Conservation (phyloP, 2,113 vertebrate species). For the Pseudopodoces humilis region DNA sequence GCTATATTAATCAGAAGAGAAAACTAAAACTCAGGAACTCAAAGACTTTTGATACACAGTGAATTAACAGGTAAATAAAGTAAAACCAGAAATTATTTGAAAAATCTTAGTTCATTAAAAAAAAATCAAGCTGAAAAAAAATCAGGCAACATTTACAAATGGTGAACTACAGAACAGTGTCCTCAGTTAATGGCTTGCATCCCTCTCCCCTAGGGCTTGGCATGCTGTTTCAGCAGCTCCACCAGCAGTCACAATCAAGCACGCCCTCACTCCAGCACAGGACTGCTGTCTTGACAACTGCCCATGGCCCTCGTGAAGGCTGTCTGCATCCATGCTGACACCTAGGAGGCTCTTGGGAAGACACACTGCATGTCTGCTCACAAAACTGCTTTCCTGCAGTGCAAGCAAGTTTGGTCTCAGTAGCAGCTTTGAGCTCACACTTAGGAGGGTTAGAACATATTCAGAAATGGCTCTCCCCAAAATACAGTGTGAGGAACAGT, state of each 20-base stretch:
- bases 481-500: background rate
- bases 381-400: background rate
- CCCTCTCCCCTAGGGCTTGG: background rate
- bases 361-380: background rate
- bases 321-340: background rate
- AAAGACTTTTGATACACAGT: background rate
- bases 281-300: background rate
- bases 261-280: background rate
- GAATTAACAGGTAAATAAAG: background rate
- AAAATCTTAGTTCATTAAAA: background rate
- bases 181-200: background rate
- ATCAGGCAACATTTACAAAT: background rate
- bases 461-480: background rate
- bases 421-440: background rate
- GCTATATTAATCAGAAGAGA: background rate
- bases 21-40: background rate
- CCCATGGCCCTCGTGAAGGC: rapidly evolving
- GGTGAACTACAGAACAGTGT: background rate
- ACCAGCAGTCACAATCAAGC: background rate
- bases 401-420: background rate
- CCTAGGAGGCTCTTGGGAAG: background rate
- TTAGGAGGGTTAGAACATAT: background rate
- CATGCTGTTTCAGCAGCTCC: background rate
- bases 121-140: background rate
- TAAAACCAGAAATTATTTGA: background rate